Evolutionary conservation across 2,888 invertebrate genomes (phyloP).

Genomic region (Thereva nobilitata): DNA sequence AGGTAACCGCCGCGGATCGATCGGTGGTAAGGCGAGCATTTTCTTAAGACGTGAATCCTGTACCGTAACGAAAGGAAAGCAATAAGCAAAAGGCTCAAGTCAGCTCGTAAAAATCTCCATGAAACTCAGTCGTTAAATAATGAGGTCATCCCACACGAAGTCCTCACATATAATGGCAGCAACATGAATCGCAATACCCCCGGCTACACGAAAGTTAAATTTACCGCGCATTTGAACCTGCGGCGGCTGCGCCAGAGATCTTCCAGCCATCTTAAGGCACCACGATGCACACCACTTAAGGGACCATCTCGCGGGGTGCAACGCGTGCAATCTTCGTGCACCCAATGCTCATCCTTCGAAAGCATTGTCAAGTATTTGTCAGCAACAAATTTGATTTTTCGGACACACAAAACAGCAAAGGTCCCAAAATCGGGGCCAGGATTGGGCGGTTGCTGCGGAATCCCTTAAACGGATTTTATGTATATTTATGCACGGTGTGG

Average conservation of each 20-base stretch:
- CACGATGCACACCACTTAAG: too few relatives aligned
- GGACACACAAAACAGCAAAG: not conserved
- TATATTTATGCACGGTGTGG: slow-evolving; percentile 14
- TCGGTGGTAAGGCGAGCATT: too few relatives aligned
- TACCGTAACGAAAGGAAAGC: slow-evolving; percentile 33
- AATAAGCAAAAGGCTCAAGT: slow-evolving; percentile 17
- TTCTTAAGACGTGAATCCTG: not conserved
- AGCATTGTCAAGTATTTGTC: slow-evolving; percentile 4
- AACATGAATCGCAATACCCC: too few relatives aligned
- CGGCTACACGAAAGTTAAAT: too few relatives aligned
- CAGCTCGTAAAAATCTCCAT: slow-evolving; percentile 25
- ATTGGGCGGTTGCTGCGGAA: too few relatives aligned
- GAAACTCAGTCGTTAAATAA: slow-evolving; percentile 38
- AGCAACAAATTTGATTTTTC: slow-evolving; percentile 20
- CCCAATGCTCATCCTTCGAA: not conserved
- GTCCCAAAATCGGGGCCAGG: too few relatives aligned
- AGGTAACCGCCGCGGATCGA: not conserved
- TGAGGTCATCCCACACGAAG: slow-evolving; percentile 39
- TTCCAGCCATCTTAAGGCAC: too few relatives aligned
- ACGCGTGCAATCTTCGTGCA: not conserved
- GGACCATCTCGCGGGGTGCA: too few relatives aligned
- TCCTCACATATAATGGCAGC: not conserved
- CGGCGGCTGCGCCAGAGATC: too few relatives aligned
- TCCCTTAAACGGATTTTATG: too few relatives aligned
- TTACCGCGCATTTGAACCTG: too few relatives aligned